phyloP scores from a whole-genome alignment of 2,797 vertebrate genomes.

The Leptoclinus maculatus region DNA sequence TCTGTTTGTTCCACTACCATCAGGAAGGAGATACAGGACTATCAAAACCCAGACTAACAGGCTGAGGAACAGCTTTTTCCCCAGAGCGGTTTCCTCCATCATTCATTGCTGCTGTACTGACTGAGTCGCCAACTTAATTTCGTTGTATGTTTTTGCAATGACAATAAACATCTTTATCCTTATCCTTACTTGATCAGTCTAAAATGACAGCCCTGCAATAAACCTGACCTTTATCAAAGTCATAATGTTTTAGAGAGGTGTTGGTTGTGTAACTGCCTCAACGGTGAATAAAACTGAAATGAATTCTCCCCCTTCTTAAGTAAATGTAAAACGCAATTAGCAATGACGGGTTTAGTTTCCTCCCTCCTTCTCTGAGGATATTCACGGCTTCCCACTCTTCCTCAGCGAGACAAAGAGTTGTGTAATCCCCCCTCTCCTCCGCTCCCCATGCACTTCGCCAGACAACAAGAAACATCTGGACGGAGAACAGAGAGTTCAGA shows the following conservation, averaged over 20 bases:
- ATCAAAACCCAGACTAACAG: no score
- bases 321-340: neutral
- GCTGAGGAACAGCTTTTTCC: no score
- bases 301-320: neutral
- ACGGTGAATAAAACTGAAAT: neutral
- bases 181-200: neutral
- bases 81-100: no score
- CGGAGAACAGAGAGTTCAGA: constrained; percentile 80
- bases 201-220: neutral
- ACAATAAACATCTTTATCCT: no score
- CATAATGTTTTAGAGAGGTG: neutral
- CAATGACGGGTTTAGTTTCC: constrained; percentile 4
- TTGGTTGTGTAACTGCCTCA: neutral
- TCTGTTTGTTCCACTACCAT: no score
- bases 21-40: no score
- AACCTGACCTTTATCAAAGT: neutral
- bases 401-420: constrained; percentile 53
- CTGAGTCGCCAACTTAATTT: no score
- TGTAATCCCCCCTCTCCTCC: constrained; percentile 69
- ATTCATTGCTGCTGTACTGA: no score
- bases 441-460: constrained; percentile 57
- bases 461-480: constrained; percentile 87
- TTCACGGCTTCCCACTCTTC: constrained; percentile 51
- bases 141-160: no score
- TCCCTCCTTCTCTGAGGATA: constrained; percentile 8